These are phyloP conservation scores for Polymixis lichenea DNA, from an alignment of 2,888 invertebrate genomes.

Conservation along the genomic window DNA sequence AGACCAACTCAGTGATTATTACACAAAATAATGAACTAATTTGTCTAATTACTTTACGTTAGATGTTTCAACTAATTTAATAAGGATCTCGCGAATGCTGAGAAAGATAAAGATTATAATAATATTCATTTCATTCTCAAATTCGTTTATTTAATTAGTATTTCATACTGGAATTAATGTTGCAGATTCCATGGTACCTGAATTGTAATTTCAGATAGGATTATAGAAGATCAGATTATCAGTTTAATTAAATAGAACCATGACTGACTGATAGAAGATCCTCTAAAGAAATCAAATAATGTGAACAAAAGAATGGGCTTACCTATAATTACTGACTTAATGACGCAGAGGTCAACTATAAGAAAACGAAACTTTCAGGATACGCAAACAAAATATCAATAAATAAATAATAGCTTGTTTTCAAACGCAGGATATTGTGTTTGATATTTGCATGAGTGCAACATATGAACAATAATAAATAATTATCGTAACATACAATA, in stretches of 20 bases:
- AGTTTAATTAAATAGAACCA: neutral
- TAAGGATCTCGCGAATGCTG: constrained; percentile 31
- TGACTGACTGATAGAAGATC: neutral
- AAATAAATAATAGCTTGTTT: no score
- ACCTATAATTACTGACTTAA: no score
- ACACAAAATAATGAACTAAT: constrained; percentile 69
- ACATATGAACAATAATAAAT: neutral
- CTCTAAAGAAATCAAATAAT: neutral
- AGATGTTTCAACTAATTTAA: constrained; percentile 51
- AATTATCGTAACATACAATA: constrained; percentile 30
- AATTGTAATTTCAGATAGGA: neutral
- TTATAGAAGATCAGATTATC: no score
- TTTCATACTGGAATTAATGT: neutral
- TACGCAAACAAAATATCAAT: neutral
- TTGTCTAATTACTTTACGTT: constrained; percentile 62
- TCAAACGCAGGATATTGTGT: no score
- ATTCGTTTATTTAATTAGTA: constrained; percentile 15
- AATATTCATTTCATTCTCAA: constrained; percentile 50
- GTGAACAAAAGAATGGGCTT: no score
- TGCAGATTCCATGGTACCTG: neutral
- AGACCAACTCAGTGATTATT: constrained; percentile 65
- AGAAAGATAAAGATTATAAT: constrained; percentile 29
- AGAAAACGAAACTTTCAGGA: no score
- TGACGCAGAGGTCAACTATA: no score
- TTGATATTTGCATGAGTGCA: constrained; percentile 2